Evolutionary conservation across 2,797 vertebrate species (phyloP).

Genomic region (Heteromormyrus szaboi): DNA sequence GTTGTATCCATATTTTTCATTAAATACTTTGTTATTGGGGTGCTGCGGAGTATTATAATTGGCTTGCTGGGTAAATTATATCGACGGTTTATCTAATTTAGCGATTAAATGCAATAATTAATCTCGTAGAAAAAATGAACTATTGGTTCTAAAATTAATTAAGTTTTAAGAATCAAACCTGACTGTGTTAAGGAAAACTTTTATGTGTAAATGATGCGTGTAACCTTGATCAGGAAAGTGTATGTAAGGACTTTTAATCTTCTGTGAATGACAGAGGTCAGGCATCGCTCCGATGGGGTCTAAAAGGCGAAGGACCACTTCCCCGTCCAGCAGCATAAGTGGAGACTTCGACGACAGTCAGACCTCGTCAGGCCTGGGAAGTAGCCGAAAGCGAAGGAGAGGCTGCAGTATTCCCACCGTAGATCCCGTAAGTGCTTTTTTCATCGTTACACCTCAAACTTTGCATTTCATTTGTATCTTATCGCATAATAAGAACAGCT

Average conservation of each 20-base stretch:
- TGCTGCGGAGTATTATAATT: not conserved
- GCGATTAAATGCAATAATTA: not conserved
- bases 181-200: not conserved
- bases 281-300: conserved; percentile 74
- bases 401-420: conserved; percentile 78
- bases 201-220: not conserved
- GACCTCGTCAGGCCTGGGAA: conserved; percentile 76
- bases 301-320: conserved; percentile 92
- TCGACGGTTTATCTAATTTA: not conserved
- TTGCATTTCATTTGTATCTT: not conserved
- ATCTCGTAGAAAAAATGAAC: not conserved
- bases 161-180: not conserved
- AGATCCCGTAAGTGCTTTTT: conserved; percentile 73
- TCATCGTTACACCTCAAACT: not conserved
- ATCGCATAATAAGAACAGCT: not conserved
- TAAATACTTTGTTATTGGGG: not conserved
- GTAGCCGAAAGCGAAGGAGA: conserved; percentile 81
- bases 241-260: not conserved
- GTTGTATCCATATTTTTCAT: not conserved
- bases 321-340: conserved; percentile 89
- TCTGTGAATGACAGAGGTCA: not conserved
- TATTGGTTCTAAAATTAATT: not conserved
- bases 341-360: conserved; percentile 85
- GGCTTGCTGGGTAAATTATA: not conserved
- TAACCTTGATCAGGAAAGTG: not conserved